Evolutionary conservation across 1,140 invertebrate species (phyloP), one percentile per base, ranked within the genome.

Genomic region (Drosophila sucinea): DNA sequence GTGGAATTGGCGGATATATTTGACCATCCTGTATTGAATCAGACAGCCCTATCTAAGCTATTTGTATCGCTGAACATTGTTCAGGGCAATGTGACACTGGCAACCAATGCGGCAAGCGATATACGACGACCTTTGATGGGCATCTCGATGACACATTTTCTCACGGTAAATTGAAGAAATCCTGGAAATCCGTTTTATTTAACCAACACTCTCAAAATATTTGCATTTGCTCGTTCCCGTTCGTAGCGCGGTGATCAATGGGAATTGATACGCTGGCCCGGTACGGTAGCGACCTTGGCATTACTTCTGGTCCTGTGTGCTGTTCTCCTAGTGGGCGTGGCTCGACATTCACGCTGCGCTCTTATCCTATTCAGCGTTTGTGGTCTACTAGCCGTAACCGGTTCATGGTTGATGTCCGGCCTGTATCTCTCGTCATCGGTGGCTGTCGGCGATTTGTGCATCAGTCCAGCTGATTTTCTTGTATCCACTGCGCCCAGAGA

Each of bases 321-420:
- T 67, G 94, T 97, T 54, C 93, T 97, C 69, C 93, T 97, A 64
- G 96, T 97, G 86, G 97, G 96, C 74, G 95, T 97, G 67, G 96
- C 96, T 58, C 94, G 96, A 75, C 96, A 97, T 92, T 97, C 96
- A 2, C 94, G 96, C 78, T 97, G 85, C 76, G 86, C 82, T 38
- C 76, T 92, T 0, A 90, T 90, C 54, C 56, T 91, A 67, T 92
- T 87, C 61, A 95, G 95, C 82, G 97, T 98, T 35, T 96, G 97
- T 81, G 97, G 97, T 32, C 93, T 98, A 60, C 94, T 97, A 70
- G 97, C 97, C 47, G 95, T 98, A n/a, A 97, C 98, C 75, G 95
- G 97, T 70, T 97, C 97, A 73, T 98, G 97, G 96, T 93, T 97
- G 61, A 95, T 97, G 93, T 95, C 96, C 25, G 97, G 97, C 55